Base-by-base conservation (phyloP, 35 echinoderm and acorn worm species). In the Ophioderma brevispina region DNA sequence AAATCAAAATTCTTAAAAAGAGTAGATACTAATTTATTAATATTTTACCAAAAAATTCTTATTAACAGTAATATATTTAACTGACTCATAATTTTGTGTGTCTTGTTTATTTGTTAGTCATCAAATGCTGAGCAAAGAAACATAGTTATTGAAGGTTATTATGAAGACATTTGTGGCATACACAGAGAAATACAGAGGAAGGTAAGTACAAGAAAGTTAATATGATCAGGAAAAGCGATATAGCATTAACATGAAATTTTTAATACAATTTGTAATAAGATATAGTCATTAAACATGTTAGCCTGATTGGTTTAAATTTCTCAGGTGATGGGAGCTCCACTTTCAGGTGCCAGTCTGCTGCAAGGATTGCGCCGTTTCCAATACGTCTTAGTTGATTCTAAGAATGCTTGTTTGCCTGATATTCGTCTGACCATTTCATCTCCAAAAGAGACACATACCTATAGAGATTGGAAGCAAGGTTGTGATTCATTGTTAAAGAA, bases 61-160 rank as follows among this genome's bases (percentile, higher is more conserved):
- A 46, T 46, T n/a, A n/a, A n/a, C n/a, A n/a, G n/a, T 46, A 8
- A 17, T 46, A 46, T 17, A 8, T 46, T 46, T 46, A 46, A 46
- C 41, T 17, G 17, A 17, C 41, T n/a, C n/a, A n/a, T 46, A 46
- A 46, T 8, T 46, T 46, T 46, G 41, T 46, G 17, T 8, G 5
- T 46, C 42, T 32, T 40, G 33, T 76, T 86, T 87, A 25, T 89
- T 79, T 76, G 21, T 52, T 37, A 2, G 81, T 84, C 64, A 19
- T 52, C 87, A 82, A 10, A 97, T 97, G 95, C 75, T 97, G 25
- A 82, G 93, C 31, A 90, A 50, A 28, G 91, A 97, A 38, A 87
- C 90, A 40, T 87, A 80, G 75, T 70, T 97, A 31, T 59, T 97
- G 5, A 76, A 64, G 17, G 91, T 91, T 10, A 84, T 97, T 28